Conservation (phyloP, 2,797 vertebrate species). For the Hemitrygon akajei region DNA sequence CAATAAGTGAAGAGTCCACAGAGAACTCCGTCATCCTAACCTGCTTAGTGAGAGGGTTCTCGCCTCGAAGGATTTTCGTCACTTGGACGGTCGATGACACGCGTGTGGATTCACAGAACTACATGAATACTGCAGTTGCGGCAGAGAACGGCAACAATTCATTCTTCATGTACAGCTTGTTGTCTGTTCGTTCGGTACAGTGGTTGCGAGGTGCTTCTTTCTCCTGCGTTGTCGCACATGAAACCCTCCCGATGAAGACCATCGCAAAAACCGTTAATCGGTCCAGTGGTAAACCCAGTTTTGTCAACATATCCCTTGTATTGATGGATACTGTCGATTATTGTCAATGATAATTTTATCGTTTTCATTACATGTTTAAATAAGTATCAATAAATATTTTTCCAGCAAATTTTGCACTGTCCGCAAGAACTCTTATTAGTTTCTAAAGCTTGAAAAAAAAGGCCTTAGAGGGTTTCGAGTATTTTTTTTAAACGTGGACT, state of each 20-base stretch:
- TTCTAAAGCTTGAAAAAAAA: no score
- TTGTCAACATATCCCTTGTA: background rate
- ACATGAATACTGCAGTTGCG: background rate
- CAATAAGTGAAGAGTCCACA: background rate
- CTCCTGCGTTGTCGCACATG: background rate
- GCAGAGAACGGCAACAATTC: background rate
- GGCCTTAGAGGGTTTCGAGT: no score
- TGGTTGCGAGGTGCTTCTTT: background rate
- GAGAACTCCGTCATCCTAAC: background rate
- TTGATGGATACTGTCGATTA: background rate
- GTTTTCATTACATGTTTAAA: background rate
- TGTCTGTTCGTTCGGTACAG: background rate
- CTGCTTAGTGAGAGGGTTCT: background rate
- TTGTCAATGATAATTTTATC: background rate
- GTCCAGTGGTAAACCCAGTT: background rate
- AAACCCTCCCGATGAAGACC: background rate
- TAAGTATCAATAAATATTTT: background rate
- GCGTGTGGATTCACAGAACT: background rate
- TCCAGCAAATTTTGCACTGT: background rate
- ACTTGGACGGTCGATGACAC: background rate
- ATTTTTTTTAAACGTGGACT: no score
- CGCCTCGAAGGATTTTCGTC: background rate
- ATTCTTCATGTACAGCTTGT: background rate
- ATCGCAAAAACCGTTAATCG: background rate
- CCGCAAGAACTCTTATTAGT: background rate